Percentiles rank a stretch among this genome's conserved stretches.
These are phyloP conservation scores for Siniperca knerii DNA, from an alignment of 2,113 vertebrate genomes.

Conservation along the genomic window DNA sequence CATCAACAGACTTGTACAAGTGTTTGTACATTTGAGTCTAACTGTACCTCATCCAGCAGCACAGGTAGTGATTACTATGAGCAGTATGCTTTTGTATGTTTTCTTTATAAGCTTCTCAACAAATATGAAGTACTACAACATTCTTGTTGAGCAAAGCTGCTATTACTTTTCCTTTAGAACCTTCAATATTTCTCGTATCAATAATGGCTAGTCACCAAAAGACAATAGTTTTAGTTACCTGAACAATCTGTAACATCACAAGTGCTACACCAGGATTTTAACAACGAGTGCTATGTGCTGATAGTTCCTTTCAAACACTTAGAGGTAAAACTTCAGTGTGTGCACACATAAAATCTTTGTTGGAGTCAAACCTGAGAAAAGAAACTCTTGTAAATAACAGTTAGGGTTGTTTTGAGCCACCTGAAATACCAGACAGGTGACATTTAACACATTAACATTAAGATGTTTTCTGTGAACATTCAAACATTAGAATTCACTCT, in stretches of 20 bases:
- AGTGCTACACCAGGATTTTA: background rate
- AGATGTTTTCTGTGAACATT: background rate
- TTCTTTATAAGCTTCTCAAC: background rate
- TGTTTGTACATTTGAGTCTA: background rate
- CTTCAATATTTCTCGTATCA: background rate
- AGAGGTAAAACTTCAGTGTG: background rate
- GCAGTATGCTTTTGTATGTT: background rate
- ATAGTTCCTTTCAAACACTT: background rate
- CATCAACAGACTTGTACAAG: background rate
- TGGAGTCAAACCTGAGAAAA: background rate
- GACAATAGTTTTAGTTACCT: background rate
- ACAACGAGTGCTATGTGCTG: background rate
- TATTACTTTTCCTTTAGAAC: background rate
- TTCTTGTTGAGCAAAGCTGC: background rate
- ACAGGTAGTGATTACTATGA: background rate
- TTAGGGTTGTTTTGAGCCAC: background rate
- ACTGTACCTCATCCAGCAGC: background rate
- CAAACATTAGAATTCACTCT: constrained; percentile 13
- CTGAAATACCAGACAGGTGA: constrained; percentile 31
- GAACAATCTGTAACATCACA: background rate
- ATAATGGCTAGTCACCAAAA: background rate
- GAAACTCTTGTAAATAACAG: background rate
- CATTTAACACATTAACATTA: constrained; percentile 2
- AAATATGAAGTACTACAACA: background rate
- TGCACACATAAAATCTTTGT: background rate